Evolutionary conservation across 2,888 invertebrate species (phyloP).

Genomic region (Adelognathus sp.): DNA sequence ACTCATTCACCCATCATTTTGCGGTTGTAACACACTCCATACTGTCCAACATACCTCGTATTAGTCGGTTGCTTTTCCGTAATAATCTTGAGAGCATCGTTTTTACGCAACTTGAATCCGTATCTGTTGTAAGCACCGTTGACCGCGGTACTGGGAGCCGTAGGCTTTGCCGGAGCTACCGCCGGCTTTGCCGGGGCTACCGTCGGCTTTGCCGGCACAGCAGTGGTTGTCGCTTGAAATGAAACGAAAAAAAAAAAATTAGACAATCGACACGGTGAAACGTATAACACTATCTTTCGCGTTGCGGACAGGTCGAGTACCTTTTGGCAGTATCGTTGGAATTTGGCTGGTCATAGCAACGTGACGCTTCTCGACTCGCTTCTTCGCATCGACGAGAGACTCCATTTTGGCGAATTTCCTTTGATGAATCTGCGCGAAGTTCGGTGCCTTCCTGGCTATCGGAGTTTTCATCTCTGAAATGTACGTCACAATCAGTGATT

Average conservation of each 20-base stretch:
- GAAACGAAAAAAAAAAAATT: not conserved
- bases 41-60: conserved; percentile 34
- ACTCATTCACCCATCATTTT: not conserved
- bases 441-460: conserved; percentile 84
- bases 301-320: too few species aligned
- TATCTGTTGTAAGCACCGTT: conserved; percentile 67
- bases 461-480: conserved; percentile 66
- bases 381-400: conserved; percentile 83
- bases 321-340: conserved; percentile 39
- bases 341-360: conserved; percentile 61
- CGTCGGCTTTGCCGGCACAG: conserved; percentile 11
- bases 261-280: not conserved
- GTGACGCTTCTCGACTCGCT: conserved; percentile 70
- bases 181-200: conserved; percentile 14
- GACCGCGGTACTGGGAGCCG: conserved; percentile 13
- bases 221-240: conserved; percentile 30
- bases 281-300: too few species aligned
- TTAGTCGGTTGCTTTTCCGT: conserved; percentile 54
- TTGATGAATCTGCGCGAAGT: conserved; percentile 87
- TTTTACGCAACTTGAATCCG: conserved; percentile 82
- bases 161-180: conserved; percentile 25
- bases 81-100: conserved; percentile 69
- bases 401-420: conserved; percentile 87
- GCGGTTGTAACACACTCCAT: not conserved
- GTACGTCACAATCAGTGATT: not conserved